phyloP scores from a whole-genome alignment of 1,140 invertebrate genomes.

The Drosophila aff. region DNA sequence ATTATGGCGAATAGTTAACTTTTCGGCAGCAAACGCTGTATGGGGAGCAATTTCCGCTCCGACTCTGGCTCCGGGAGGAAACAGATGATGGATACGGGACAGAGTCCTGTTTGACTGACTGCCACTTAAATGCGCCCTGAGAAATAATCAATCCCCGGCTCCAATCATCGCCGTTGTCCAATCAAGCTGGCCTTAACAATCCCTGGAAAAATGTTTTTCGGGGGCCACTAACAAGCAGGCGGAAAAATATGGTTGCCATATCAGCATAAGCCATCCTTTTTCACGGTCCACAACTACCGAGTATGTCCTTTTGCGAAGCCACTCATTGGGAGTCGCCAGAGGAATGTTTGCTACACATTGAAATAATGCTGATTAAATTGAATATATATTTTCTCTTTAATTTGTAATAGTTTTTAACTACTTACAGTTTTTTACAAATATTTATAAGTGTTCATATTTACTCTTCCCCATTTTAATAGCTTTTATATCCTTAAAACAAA shows the following conservation, averaged over 20 bases:
- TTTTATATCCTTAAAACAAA: neutral
- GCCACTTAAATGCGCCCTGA: conserved; percentile 44
- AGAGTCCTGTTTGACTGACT: conserved; percentile 20
- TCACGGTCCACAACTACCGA: neutral
- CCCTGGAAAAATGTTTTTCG: conserved; percentile 19
- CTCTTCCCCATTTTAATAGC: neutral
- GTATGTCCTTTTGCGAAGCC: conserved; percentile 2
- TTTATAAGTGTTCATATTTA: neutral
- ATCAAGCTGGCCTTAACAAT: conserved; percentile 24
- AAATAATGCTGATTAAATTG: neutral
- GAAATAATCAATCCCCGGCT: conserved; percentile 47
- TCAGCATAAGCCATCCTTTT: conserved; percentile 41
- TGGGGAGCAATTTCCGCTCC: conserved; percentile 58
- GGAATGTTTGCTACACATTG: neutral
- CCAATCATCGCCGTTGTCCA: conserved; percentile 41
- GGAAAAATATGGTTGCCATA: conserved; percentile 45
- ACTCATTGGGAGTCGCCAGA: neutral
- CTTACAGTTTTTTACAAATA: neutral
- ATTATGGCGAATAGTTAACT: conserved; percentile 67
- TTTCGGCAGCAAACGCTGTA: conserved; percentile 37
- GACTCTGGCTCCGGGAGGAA: neutral
- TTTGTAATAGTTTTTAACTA: neutral
- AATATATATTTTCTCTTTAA: neutral
- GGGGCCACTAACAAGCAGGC: conserved; percentile 31
- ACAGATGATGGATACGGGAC: conserved; percentile 23